These are phyloP conservation scores for Peromyscus maniculatus DNA, from an alignment of 2,113 vertebrate species.

Conservation along the genomic window DNA sequence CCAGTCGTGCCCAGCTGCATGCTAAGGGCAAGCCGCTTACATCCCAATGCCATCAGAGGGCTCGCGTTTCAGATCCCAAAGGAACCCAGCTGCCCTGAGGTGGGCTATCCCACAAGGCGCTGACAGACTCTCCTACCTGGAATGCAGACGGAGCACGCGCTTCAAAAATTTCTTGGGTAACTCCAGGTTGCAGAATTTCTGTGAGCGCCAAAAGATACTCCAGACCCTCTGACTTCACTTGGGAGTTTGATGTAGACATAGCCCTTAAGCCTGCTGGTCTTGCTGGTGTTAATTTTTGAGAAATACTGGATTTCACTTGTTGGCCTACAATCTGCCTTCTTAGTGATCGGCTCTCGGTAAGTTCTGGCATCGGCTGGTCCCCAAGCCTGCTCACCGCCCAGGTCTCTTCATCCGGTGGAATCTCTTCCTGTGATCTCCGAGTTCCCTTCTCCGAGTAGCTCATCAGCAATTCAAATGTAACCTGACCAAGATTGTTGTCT, in stretches of 20 bases:
- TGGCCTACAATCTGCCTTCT: neutral
- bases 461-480: slow-evolving; percentile 81
- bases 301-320: neutral
- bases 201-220: neutral
- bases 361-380: neutral
- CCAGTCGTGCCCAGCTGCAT: neutral
- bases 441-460: slow-evolving; percentile 62
- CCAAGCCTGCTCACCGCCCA: neutral
- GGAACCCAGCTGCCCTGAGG: neutral
- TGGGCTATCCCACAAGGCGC: neutral
- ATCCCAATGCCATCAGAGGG: slow-evolving; percentile 14
- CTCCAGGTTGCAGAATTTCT: slow-evolving; percentile 75
- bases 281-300: neutral
- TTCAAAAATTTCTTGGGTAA: slow-evolving; percentile 81
- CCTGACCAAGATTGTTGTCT: slow-evolving; percentile 77
- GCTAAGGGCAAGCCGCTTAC: neutral
- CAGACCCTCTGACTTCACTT: slow-evolving; percentile 54
- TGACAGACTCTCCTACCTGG: slow-evolving; percentile 68
- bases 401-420: slow-evolving; percentile 41
- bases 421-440: slow-evolving; percentile 57
- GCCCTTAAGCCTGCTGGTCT: slow-evolving; percentile 69
- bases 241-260: slow-evolving; percentile 78
- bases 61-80: slow-evolving; percentile 26
- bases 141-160: slow-evolving; percentile 75
- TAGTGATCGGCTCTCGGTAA: neutral